Conservation (phyloP, 2,888 invertebrate genomes). For the Lagria hirta region DNA sequence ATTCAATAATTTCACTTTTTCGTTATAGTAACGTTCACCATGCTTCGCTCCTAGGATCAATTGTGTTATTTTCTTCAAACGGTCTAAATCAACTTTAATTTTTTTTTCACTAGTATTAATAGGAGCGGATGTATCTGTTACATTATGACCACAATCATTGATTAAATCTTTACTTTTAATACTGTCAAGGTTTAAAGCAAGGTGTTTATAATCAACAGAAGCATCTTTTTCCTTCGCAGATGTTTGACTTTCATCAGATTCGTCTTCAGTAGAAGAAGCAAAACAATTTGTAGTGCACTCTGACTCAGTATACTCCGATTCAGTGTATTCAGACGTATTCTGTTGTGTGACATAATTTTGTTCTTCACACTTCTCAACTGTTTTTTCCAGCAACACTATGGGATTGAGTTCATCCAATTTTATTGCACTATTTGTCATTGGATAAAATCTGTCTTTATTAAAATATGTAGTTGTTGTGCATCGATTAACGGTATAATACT, state of each 20-base stretch:
- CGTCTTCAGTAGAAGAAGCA: too few relatives aligned
- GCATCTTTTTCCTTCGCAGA: too few relatives aligned
- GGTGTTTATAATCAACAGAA: too few relatives aligned
- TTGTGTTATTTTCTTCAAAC: constrained; percentile 18
- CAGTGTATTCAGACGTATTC: not conserved
- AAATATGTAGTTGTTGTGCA: constrained; percentile 40
- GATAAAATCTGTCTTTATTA: constrained; percentile 48
- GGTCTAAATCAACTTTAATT: constrained; percentile 4
- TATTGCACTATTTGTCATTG: constrained; percentile 48
- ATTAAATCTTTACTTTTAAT: constrained; percentile 3
- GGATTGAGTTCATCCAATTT: constrained; percentile 28
- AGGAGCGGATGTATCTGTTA: constrained; percentile 1
- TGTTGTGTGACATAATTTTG: too few relatives aligned
- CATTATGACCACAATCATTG: constrained; percentile 6
- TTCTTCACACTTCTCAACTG: too few relatives aligned
- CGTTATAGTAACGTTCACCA: constrained; percentile 15
- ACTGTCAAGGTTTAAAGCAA: constrained; percentile 13
- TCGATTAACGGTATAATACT: constrained; percentile 47
- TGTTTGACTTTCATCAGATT: too few relatives aligned
- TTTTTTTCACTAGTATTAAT: constrained; percentile 2
- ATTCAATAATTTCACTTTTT: too few relatives aligned
- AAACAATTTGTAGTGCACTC: constrained; percentile 1
- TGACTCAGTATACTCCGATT: constrained; percentile 6
- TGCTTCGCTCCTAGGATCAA: constrained; percentile 29
- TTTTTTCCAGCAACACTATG: constrained; percentile 4